phyloP scores from a whole-genome alignment of 2,888 invertebrate genomes.

The Agonopterix alstromeriana region DNA sequence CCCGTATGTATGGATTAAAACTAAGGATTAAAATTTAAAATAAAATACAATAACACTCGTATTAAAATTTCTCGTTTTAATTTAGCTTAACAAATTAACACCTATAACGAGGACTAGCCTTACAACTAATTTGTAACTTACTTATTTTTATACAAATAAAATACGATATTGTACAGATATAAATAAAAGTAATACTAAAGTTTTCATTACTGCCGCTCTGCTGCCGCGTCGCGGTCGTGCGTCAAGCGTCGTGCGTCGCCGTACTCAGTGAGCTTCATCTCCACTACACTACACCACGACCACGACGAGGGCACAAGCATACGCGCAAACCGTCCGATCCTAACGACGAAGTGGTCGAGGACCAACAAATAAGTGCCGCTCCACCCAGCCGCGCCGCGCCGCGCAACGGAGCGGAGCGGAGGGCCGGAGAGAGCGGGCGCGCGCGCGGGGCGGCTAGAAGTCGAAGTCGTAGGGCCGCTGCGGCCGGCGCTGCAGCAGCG shows the following conservation, averaged over 20 bases:
- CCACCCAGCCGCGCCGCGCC: not conserved
- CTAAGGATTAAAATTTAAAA: too few relatives aligned
- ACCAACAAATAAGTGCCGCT: not conserved
- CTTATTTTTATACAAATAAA: too few relatives aligned
- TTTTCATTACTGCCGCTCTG: not conserved
- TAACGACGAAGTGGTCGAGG: not conserved
- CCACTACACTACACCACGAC: not conserved
- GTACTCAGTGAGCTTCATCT: not conserved
- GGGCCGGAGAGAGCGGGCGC: not conserved
- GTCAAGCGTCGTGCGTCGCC: not conserved
- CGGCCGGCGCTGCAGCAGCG: slow-evolving; percentile 88
- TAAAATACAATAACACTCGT: too few relatives aligned
- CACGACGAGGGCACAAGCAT: not conserved
- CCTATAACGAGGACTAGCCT: too few relatives aligned
- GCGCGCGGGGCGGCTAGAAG: slow-evolving; percentile 33
- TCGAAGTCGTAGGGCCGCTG: slow-evolving; percentile 66
- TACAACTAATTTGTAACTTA: too few relatives aligned
- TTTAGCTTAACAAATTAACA: too few relatives aligned
- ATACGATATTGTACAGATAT: too few relatives aligned
- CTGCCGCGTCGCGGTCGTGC: not conserved
- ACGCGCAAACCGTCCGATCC: not conserved
- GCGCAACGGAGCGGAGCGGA: not conserved
- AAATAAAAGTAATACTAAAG: too few relatives aligned
- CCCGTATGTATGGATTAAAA: too few relatives aligned
- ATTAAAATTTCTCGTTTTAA: too few relatives aligned